phyloP scores from a whole-genome alignment of 2,888 invertebrate genomes.

The Yponomeuta malinellus region DNA sequence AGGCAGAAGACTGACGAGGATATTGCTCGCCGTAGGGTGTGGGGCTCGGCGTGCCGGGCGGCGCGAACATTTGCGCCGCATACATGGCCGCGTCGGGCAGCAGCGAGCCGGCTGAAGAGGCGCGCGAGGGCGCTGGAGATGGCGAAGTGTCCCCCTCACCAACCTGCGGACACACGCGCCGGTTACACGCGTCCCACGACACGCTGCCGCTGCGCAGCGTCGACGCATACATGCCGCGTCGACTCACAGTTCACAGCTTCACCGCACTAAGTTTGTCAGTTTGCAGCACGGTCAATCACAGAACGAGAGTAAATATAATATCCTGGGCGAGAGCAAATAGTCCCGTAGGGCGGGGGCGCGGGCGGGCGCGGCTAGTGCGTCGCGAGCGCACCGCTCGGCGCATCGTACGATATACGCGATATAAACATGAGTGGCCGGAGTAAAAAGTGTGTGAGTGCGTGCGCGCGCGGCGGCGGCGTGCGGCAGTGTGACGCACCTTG shows the following conservation, averaged over 20 bases:
- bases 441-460: slow-evolving; percentile 66
- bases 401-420: slow-evolving; percentile 77
- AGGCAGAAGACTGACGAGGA: slow-evolving; percentile 73
- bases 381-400: slow-evolving; percentile 75
- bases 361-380: slow-evolving; percentile 74
- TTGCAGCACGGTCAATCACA: slow-evolving; percentile 60
- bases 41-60: slow-evolving; percentile 80
- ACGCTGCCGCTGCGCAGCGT: slow-evolving; percentile 72
- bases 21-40: slow-evolving; percentile 76
- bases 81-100: slow-evolving; percentile 81
- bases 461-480: slow-evolving; percentile 73
- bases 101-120: slow-evolving; percentile 73
- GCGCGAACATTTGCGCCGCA: slow-evolving; percentile 81
- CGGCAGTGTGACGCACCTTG: slow-evolving; percentile 78
- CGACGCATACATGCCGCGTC: slow-evolving; percentile 76
- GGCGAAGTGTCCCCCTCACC: slow-evolving; percentile 77
- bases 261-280: slow-evolving; percentile 57
- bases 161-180: slow-evolving; percentile 79
- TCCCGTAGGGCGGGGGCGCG: slow-evolving; percentile 76
- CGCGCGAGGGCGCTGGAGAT: slow-evolving; percentile 79
- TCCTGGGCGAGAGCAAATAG: slow-evolving; percentile 43
- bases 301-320: slow-evolving; percentile 32
- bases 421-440: slow-evolving; percentile 74
- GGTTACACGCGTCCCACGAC: slow-evolving; percentile 80
- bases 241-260: slow-evolving; percentile 66